Base-by-base conservation (phyloP, 2,797 vertebrate genomes). In the Gymnothorax reevesii region DNA sequence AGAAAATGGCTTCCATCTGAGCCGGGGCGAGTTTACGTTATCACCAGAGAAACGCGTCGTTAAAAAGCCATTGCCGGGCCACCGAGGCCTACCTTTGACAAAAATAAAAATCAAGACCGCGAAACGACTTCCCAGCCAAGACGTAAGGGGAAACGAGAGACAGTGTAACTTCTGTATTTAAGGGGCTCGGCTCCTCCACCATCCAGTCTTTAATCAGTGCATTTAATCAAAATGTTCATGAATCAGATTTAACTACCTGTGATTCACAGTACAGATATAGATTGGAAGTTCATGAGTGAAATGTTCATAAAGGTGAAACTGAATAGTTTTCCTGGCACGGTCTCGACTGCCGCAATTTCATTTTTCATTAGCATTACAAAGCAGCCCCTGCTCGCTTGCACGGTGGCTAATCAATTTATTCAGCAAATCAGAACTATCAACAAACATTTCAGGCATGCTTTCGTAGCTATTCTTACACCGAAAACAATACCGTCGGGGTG, bases 11-110 rank as follows among this genome's bases (percentile, higher is more conserved):
- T 25, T 80, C 42, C 27, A 80, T 59, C 75, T 64, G 75, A 86
- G 20, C 57, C 20, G 25, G 69, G 33, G 57, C 57, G 54, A 12
- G 77, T 82, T 82, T 86, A 86, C 49, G 17, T 60, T 57, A 22
- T 83, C 22, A 2, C 60, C 79, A 55, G 79, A 54, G 79, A 82
- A 82, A 62, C 79, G 20, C 22, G 4, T 86, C 66, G 80, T 86
- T 86, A 86, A 73, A 86, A 73, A 83, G 98, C 98, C 99, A 90
- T 90, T 86, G 62, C 64, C 13, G 62, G 17, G 54, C 79, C 25
- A 25, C 49, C 6, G 33, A 86, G 49, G 33, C 52, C 64, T 66
- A 83, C 80, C 86, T 83, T 82, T 52, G n/a, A 60, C 57, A 54
- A 57, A 83, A 86, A 83, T 86, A 86, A 86, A 86, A 86, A 82